These are phyloP conservation scores for Cinclus cinclus DNA, from an alignment of 2,113 vertebrate species.

Conservation along the genomic window DNA sequence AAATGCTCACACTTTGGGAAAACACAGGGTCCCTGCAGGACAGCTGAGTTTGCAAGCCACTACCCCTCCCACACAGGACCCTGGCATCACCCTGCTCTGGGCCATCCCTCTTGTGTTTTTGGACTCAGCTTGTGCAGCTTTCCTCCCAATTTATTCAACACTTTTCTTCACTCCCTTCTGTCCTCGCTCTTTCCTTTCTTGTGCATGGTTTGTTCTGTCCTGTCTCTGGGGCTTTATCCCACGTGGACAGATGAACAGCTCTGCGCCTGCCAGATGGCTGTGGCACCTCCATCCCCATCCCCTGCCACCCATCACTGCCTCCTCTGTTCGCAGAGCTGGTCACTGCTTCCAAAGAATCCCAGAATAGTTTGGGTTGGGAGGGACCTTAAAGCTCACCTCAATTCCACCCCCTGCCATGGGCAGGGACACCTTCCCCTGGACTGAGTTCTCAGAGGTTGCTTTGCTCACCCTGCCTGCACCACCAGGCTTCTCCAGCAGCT, in stretches of 20 bases:
- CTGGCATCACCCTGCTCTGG: not conserved
- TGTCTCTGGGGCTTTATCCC: not conserved
- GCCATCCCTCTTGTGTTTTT: not conserved
- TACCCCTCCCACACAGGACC: rapidly evolving
- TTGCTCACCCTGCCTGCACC: not conserved
- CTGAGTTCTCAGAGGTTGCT: not conserved
- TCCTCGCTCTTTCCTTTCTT: not conserved
- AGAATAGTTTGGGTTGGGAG: not conserved
- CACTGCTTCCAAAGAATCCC: not conserved
- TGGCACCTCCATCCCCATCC: not conserved
- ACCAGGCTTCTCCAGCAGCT: not conserved
- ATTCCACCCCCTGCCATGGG: not conserved
- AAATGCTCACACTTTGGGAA: not conserved
- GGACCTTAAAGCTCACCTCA: not conserved
- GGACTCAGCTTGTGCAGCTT: not conserved
- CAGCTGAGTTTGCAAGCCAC: not conserved
- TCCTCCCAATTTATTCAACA: not conserved
- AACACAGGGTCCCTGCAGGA: not conserved
- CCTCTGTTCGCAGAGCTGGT: not conserved
- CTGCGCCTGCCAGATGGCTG: not conserved
- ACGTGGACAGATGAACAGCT: not conserved
- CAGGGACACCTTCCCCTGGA: not conserved
- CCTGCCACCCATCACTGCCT: not conserved
- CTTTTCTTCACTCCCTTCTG: not conserved
- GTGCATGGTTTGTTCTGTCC: not conserved